Evolutionary conservation across 35 echinoderm and acorn worm species (phyloP).

Genomic region (Acanthaster planci): DNA sequence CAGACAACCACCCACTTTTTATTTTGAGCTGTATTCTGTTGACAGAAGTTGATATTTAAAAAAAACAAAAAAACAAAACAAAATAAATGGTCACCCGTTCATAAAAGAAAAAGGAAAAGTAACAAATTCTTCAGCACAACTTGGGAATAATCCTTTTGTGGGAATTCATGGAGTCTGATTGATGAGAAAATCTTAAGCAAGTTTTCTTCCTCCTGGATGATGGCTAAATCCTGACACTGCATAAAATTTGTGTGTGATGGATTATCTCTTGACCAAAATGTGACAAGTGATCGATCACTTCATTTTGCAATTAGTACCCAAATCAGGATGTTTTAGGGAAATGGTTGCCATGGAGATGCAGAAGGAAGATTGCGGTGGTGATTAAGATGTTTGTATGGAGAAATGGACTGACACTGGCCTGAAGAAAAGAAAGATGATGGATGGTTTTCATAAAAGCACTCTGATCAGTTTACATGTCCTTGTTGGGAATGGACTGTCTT

Average conservation of each 20-base stretch:
- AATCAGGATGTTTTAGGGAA: constrained; percentile 6
- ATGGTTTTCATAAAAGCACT: constrained; percentile 8
- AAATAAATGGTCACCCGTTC: too few relatives aligned
- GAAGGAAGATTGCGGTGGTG: background rate
- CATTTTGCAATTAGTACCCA: constrained; percentile 6
- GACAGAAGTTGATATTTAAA: too few relatives aligned
- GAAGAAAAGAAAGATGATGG: constrained; percentile 13
- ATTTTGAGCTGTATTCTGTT: too few relatives aligned
- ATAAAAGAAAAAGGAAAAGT: too few relatives aligned
- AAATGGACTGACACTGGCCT: background rate
- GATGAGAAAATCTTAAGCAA: too few relatives aligned
- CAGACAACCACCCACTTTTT: too few relatives aligned
- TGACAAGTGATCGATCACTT: constrained; percentile 23
- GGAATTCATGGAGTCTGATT: too few relatives aligned
- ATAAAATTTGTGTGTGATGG: background rate
- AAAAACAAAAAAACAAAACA: too few relatives aligned
- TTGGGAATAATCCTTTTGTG: too few relatives aligned
- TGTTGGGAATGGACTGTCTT: too few relatives aligned
- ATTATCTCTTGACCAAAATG: background rate
- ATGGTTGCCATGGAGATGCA: background rate
- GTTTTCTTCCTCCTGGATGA: too few relatives aligned
- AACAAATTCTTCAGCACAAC: too few relatives aligned
- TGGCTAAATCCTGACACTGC: background rate
- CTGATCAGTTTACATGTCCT: background rate
- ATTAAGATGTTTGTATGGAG: background rate